A percentile compares a stretch with the other conserved stretches of the same genome.
Conservation (phyloP, 2,888 invertebrate genomes). For the Teleiodes luculella region DNA sequence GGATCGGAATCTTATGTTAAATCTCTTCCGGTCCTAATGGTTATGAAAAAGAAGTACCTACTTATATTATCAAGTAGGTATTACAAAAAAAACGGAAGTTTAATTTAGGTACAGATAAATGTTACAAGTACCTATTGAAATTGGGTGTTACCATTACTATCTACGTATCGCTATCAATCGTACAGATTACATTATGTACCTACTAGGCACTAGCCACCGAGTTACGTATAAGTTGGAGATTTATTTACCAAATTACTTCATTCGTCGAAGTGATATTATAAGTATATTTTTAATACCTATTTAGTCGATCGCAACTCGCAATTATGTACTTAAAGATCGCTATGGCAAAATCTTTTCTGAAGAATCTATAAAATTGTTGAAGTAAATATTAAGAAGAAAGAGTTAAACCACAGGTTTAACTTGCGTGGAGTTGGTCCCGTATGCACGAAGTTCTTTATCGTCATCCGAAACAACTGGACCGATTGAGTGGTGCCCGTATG, state of each 20-base stretch:
- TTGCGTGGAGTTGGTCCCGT: too few relatives aligned
- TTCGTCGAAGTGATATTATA: not conserved
- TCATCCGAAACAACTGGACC: too few relatives aligned
- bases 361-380: too few relatives aligned
- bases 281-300: not conserved
- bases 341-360: too few relatives aligned
- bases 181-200: not conserved
- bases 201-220: not conserved
- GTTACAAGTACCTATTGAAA: not conserved
- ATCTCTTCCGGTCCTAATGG: not conserved
- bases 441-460: too few relatives aligned
- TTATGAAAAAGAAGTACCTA: not conserved
- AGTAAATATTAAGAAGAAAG: too few relatives aligned
- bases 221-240: not conserved
- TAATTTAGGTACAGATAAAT: not conserved
- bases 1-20: too few relatives aligned
- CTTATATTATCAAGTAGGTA: too few relatives aligned
- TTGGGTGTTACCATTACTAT: not conserved
- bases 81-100: not conserved
- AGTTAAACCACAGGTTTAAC: too few relatives aligned
- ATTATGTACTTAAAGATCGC: too few relatives aligned
- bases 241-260: not conserved
- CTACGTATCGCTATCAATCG: slow-evolving; percentile 1
- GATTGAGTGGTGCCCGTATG: too few relatives aligned
- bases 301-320: too few relatives aligned